Conservation (phyloP, 2,113 vertebrate species). For the Picathartes gymnocephalus region DNA sequence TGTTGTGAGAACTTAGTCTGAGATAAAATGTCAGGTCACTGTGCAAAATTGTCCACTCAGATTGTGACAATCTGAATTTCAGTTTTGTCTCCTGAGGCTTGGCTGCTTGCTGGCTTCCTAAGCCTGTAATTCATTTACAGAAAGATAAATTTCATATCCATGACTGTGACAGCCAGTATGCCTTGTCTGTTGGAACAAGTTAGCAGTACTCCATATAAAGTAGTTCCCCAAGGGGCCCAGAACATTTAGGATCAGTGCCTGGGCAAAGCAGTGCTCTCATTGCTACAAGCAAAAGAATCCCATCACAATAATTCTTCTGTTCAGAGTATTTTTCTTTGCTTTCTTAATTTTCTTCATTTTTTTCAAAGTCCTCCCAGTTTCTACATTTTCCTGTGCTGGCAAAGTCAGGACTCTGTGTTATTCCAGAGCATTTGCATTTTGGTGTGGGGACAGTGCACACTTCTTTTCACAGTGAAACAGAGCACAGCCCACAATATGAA, state of each 20-base stretch:
- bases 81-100: not conserved
- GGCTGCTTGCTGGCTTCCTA: not conserved
- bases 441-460: not conserved
- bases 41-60: not conserved
- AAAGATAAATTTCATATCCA: not conserved
- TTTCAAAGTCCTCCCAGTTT: not conserved
- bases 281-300: not conserved
- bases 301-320: not conserved
- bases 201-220: not conserved
- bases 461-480: not conserved
- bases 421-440: not conserved
- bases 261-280: not conserved
- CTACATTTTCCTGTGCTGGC: not conserved
- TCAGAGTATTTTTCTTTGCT: not conserved
- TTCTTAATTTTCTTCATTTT: not conserved
- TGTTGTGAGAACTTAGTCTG: not conserved
- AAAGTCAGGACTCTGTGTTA: not conserved
- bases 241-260: not conserved
- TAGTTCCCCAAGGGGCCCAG: not conserved
- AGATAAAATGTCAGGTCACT: not conserved
- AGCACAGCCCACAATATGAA: not conserved
- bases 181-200: not conserved
- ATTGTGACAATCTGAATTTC: not conserved
- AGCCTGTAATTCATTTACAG: not conserved
- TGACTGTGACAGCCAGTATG: not conserved